A percentile compares a stretch with the other conserved stretches of the same genome.
These are phyloP conservation scores for Drosophila varians DNA, from an alignment of 1,140 invertebrate genomes.

Conservation along the genomic window DNA sequence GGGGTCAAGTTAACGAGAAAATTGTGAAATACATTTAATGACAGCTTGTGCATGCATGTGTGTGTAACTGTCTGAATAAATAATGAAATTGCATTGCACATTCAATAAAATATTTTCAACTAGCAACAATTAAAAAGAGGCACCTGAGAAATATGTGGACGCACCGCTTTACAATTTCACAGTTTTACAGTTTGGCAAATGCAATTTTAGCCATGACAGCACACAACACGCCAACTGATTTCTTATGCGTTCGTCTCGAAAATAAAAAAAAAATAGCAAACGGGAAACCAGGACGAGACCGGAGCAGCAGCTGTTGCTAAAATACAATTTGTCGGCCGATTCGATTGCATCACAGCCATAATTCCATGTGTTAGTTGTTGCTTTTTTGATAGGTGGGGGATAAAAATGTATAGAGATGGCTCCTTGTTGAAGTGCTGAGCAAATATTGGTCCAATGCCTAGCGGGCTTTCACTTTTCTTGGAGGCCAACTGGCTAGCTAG, in stretches of 20 bases:
- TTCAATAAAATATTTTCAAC: constrained; percentile 61
- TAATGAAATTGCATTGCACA: constrained; percentile 66
- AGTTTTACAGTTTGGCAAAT: constrained; percentile 45
- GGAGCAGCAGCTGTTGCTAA: constrained; percentile 35
- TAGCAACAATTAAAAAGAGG: constrained; percentile 64
- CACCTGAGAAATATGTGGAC: constrained; percentile 63
- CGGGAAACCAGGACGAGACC: constrained; percentile 40
- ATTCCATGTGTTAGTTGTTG: constrained; percentile 13
- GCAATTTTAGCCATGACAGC: constrained; percentile 67
- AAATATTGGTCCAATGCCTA: constrained; percentile 25
- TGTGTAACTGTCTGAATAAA: constrained; percentile 41
- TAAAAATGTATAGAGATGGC: constrained; percentile 32
- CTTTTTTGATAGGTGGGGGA: constrained; percentile 2
- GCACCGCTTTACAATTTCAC: constrained; percentile 34
- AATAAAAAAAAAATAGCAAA: constrained; percentile 42
- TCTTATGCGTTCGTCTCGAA: constrained; percentile 34
- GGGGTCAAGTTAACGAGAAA: constrained; percentile 51
- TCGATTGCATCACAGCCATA: constrained; percentile 59
- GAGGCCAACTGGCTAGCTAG: constrained; percentile 2
- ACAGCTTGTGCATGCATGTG: constrained; percentile 20
- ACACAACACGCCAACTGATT: constrained; percentile 33
- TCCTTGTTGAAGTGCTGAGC: constrained; percentile 22
- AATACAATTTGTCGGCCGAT: constrained; percentile 50
- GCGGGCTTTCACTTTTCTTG: constrained; percentile 65
- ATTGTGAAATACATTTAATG: constrained; percentile 56